Base-by-base conservation (phyloP, 2,113 vertebrate species). In the Pogona vitticeps region DNA sequence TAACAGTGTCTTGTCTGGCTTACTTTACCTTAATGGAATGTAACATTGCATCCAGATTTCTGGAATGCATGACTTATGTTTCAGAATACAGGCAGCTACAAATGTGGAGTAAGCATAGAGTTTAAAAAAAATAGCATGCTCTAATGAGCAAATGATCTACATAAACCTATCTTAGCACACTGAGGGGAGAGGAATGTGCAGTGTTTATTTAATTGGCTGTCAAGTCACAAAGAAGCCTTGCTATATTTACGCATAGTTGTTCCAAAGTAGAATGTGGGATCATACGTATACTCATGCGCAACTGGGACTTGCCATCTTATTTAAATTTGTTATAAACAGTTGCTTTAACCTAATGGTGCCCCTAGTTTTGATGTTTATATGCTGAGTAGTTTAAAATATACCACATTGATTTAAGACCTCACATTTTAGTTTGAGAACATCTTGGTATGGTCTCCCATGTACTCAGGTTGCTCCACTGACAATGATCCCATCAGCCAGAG, bases 181-280 rank as follows among this genome's bases (percentile, higher is more conserved):
- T 65, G 26, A 80, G 68, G 42, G 28, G 77, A 86, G 84, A 85
- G 65, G 67, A 86, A 79, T 80, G 67, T 80, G 33, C 80, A 76
- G 65, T 72, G 36, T 80, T 80, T 86, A 59, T 86, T 79, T 79
- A 71, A 85, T 58, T 58, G 76, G 71, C 52, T 71, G n/a, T 56
- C 18, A n/a, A 85, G 23, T 63, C 33, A 78, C 84, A 78, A 78
- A 85, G 36, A 52, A 85, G 70, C 70, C 15, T 79, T 70, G 33
- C 65, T 86, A 65, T 71, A 80, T 86, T 86, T 86, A 72, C 80
- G 76, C 38, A 52, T 56, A 86, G 31, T 12, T 31, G 36, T 80
- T 86, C 52, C 76, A 71, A 42, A 61, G 72, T 61, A 63, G 75
- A 70, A 85, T 70, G 42, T 38, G n/a, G 63, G 42, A 70, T 70